Percentiles rank a stretch among this genome's conserved stretches.
Evolutionary conservation across 2,113 vertebrate species (phyloP).

Genomic region (Urocolius indicus): DNA sequence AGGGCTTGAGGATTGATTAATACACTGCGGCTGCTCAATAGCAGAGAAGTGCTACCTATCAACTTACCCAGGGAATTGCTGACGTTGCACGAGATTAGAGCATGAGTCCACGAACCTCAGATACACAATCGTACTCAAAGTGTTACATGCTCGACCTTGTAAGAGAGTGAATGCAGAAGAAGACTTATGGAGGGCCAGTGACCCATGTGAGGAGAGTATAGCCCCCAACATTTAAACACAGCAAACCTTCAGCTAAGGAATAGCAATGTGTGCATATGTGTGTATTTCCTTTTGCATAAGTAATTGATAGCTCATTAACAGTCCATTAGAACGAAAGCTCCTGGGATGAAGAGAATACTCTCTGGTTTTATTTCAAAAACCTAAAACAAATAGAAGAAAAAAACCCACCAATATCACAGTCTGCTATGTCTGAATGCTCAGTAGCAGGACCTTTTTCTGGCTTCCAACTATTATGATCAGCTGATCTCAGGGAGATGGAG

Average conservation of each 20-base stretch:
- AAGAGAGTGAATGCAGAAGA: not conserved
- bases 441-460: not conserved
- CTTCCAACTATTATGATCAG: not conserved
- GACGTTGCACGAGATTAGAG: not conserved
- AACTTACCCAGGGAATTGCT: not conserved
- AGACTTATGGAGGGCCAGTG: not conserved
- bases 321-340: constrained; percentile 18
- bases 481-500: not conserved
- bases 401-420: not conserved
- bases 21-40: not conserved
- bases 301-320: constrained; percentile 61
- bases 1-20: constrained; percentile 46
- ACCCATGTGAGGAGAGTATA: not conserved
- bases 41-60: not conserved
- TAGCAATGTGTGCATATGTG: not conserved
- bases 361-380: constrained; percentile 15
- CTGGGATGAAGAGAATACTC: constrained; percentile 6
- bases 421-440: not conserved
- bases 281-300: constrained; percentile 38
- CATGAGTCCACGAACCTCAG: not conserved
- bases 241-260: not conserved
- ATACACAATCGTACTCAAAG: not conserved
- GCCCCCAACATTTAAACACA: not conserved
- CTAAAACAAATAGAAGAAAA: not conserved
- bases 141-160: not conserved